Percentiles rank a stretch among this genome's conserved stretches.
phyloP scores from a whole-genome alignment of 35 echinoderm and acorn worm genomes.

The Patiria miniata region DNA sequence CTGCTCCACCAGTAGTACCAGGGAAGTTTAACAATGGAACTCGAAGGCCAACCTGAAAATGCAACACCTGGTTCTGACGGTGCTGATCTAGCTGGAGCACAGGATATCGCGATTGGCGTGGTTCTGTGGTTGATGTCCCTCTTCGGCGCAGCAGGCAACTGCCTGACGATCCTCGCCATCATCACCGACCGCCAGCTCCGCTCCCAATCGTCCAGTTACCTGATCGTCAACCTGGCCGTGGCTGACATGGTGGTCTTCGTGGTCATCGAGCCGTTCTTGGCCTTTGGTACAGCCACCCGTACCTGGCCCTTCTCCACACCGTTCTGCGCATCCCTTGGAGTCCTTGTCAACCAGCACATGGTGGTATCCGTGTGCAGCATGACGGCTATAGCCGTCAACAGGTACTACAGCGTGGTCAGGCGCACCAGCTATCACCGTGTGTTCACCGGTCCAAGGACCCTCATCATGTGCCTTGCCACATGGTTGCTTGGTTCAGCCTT shows the following conservation, averaged over 20 bases:
- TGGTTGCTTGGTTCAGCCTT: not conserved
- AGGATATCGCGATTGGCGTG: not conserved
- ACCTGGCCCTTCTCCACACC: not conserved
- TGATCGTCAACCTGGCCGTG: not conserved
- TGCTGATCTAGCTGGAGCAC: too few species aligned
- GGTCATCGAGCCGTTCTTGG: not conserved
- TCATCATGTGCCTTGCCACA: not conserved
- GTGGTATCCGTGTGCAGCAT: not conserved
- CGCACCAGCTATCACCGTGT: not conserved
- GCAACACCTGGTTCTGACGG: too few species aligned
- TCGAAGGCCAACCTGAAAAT: too few species aligned
- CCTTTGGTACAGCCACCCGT: not conserved
- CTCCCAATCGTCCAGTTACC: not conserved
- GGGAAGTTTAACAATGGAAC: too few species aligned
- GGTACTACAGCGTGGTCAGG: not conserved
- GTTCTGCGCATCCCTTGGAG: not conserved
- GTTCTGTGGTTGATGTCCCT: not conserved
- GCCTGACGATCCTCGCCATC: not conserved
- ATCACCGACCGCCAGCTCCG: not conserved
- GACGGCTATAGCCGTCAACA: not conserved
- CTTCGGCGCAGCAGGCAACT: not conserved
- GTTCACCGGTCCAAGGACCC: not conserved
- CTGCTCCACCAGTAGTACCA: too few species aligned
- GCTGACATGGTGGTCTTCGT: not conserved
- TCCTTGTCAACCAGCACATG: not conserved